phyloP scores from a whole-genome alignment of 2,888 invertebrate species.

The Steinernema scapterisci region DNA sequence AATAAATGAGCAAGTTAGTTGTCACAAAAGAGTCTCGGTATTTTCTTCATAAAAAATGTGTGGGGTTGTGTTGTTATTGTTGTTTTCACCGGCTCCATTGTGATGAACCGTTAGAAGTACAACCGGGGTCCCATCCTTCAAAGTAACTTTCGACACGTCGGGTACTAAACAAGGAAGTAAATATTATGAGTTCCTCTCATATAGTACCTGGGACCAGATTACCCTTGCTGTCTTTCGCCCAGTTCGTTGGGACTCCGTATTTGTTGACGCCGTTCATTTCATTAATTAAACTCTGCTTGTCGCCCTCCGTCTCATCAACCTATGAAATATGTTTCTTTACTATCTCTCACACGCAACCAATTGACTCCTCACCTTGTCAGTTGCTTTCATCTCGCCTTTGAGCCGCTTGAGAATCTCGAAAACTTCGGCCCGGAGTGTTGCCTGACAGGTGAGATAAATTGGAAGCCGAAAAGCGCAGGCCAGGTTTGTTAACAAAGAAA shows the following conservation, averaged over 20 bases:
- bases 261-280: background rate
- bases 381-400: conserved; percentile 1
- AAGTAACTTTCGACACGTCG: background rate
- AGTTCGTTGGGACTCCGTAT: background rate
- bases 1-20: conserved; percentile 17
- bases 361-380: background rate
- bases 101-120: conserved; percentile 23
- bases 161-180: background rate
- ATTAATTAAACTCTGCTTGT: conserved; percentile 4
- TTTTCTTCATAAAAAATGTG: conserved; percentile 19
- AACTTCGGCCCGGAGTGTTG: conserved; percentile 50
- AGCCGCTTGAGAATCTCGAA: conserved; percentile 43
- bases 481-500: conserved; percentile 59
- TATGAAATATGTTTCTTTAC: background rate
- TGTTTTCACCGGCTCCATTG: background rate
- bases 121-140: background rate
- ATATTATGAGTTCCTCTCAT: background rate
- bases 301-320: background rate
- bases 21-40: conserved; percentile 19
- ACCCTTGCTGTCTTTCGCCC: background rate
- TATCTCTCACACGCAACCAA: background rate
- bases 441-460: conserved; percentile 58
- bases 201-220: background rate
- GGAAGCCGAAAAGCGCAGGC: conserved; percentile 64
- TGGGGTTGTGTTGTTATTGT: conserved; percentile 13